These are phyloP conservation scores for Troides aeacus DNA, from an alignment of 2,888 invertebrate species.

Conservation along the genomic window DNA sequence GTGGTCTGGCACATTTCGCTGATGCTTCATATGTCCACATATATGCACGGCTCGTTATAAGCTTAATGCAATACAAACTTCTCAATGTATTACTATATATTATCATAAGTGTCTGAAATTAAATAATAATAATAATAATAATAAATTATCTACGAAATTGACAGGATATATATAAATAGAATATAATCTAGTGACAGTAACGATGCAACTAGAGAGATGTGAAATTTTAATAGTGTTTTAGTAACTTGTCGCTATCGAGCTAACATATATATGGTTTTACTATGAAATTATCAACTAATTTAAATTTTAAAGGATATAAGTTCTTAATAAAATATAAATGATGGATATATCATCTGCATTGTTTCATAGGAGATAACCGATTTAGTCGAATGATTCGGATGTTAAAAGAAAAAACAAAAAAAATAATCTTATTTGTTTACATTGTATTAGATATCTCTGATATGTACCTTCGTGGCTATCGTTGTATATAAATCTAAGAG, in stretches of 20 bases:
- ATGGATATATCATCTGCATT: conserved; percentile 32
- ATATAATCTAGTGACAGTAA: conserved; percentile 17
- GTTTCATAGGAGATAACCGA: background rate
- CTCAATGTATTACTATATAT: conserved; percentile 10
- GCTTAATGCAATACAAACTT: conserved; percentile 23
- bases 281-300: conserved; percentile 4
- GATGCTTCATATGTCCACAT: conserved; percentile 19
- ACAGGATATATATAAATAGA: conserved; percentile 19
- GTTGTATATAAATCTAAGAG: conserved; percentile 73
- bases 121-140: conserved; percentile 5
- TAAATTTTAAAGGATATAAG: conserved; percentile 10
- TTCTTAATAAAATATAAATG: conserved; percentile 11
- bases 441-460: conserved; percentile 4
- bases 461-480: conserved; percentile 43
- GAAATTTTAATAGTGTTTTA: conserved; percentile 22
- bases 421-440: background rate
- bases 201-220: conserved; percentile 25
- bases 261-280: background rate
- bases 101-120: conserved; percentile 15
- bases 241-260: conserved; percentile 19
- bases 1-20: conserved; percentile 9
- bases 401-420: background rate
- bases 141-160: conserved; percentile 9
- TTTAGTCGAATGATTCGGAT: background rate
- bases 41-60: conserved; percentile 19